Base-by-base conservation (phyloP, 2,113 vertebrate genomes). In the Phyllostomus hastatus region DNA sequence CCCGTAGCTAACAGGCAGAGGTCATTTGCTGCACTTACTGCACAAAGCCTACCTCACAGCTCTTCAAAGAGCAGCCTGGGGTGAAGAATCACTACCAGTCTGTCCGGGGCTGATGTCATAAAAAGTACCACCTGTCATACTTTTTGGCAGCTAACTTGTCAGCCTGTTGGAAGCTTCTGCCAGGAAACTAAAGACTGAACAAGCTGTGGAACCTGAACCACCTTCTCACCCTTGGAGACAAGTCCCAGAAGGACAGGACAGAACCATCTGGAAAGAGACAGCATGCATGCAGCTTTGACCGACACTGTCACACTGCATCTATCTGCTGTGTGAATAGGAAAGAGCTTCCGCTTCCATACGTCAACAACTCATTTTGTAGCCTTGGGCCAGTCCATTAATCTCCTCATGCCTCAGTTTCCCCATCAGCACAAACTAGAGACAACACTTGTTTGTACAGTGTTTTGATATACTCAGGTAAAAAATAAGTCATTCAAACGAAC, bases 401-500 rank as follows among this genome's bases (percentile, higher is more conserved):
- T 28, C 41, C 59, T 75, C 57, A 88, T 33, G 66, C 52, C 95
- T 95, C 59, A 79, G 78, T 93, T 95, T 88, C 48, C 48, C 22
- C 31, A 61, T 76, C n/a, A 82, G 76, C 73, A 92, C 43, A 86
- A 89, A 86, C 66, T 70, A 59, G 24, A 89, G 54, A 87, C 20
- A 89, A 72, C 33, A 82, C n/a, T 24, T 72, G 35, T 88, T 90
- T 93, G 69, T 54, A 80, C 79, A 70, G 52, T 5, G 7, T 43
- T 85, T 57, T 90, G 89, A 89, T 66, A 69, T 14, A 91, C 8
- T 61, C 61, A 81, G 73, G 31, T 95, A 52, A 94, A 93, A 95
- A 80, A 43, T 12, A 79, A 93, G 82, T 33, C 43, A 84, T n/a
- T 50, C 10, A 83, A 96, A 67, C 41, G 12, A 16, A 93, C n/a